phyloP scores from a whole-genome alignment of 1,140 invertebrate genomes.

The Campoletis sonorensis region DNA sequence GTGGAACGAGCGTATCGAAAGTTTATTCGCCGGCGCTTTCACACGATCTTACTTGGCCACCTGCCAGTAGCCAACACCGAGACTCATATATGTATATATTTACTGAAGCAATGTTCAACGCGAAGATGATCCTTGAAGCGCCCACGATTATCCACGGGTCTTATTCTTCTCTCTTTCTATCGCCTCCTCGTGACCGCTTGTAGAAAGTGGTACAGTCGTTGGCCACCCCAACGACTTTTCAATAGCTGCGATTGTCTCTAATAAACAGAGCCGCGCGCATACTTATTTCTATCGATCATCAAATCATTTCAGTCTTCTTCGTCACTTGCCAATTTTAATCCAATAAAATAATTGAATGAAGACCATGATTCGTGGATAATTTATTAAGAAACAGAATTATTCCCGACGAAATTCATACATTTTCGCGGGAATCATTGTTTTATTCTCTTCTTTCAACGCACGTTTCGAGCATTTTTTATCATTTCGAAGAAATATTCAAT shows the following conservation, averaged over 20 bases:
- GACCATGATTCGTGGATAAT: no score
- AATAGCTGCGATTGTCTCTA: background rate
- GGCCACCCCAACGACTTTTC: background rate
- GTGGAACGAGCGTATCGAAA: constrained; percentile 7
- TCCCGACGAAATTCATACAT: no score
- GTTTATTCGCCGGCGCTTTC: constrained; percentile 16
- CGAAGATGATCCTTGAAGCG: background rate
- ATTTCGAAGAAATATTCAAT: no score
- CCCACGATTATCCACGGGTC: constrained; percentile 2
- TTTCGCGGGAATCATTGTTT: no score
- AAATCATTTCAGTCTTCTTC: background rate
- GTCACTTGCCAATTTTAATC: no score
- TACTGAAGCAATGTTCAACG: constrained; percentile 6
- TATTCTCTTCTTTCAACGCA: no score
- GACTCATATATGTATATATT: background rate
- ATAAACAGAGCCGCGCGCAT: background rate
- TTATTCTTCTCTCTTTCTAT: background rate
- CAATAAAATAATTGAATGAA: no score
- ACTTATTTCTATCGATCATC: background rate
- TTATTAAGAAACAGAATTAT: no score
- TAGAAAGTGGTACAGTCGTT: background rate
- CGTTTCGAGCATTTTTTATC: no score
- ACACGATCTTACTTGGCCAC: constrained; percentile 21
- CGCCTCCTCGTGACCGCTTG: background rate
- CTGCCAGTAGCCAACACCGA: constrained; percentile 4